Conservation (phyloP, 1,140 invertebrate genomes). For the Periplaneta americana region DNA sequence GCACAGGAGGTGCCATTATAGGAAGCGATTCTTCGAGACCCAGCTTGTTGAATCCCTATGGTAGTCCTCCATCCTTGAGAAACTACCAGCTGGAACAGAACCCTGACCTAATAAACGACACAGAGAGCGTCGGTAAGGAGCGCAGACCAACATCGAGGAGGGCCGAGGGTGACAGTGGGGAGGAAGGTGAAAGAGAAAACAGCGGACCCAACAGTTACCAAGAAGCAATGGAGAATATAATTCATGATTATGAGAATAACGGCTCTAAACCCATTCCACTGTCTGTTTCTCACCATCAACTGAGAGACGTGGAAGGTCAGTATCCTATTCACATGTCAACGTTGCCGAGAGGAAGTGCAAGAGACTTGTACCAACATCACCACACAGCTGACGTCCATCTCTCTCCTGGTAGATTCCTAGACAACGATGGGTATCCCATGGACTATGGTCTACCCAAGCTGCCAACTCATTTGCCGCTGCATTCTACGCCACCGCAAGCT, state of each 20-base stretch:
- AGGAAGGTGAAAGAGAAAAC: slow-evolving; percentile 15
- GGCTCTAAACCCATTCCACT: background rate
- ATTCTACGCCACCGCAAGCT: slow-evolving; percentile 38
- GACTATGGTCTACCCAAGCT: slow-evolving; percentile 74
- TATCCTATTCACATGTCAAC: slow-evolving; percentile 33
- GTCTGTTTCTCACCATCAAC: background rate
- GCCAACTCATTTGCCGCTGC: slow-evolving; percentile 40
- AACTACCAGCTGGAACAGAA: slow-evolving; percentile 59
- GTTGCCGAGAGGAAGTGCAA: slow-evolving; percentile 33
- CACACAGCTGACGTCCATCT: slow-evolving; percentile 60
- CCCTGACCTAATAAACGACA: slow-evolving; percentile 70
- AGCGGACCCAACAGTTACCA: slow-evolving; percentile 23
- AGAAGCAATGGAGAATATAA: slow-evolving; percentile 26
- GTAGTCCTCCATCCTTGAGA: slow-evolving; percentile 34
- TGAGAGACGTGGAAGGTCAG: slow-evolving; percentile 1
- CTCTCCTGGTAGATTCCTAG: slow-evolving; percentile 60
- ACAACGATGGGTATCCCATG: slow-evolving; percentile 68
- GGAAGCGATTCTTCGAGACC: background rate
- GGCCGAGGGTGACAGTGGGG: slow-evolving; percentile 17
- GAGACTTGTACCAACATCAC: slow-evolving; percentile 43
- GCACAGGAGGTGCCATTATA: background rate
- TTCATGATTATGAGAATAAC: slow-evolving; percentile 16
- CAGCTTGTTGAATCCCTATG: slow-evolving; percentile 18
- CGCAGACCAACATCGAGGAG: slow-evolving; percentile 32
- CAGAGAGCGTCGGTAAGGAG: slow-evolving; percentile 58